Evolutionary conservation across 2,113 vertebrate species (phyloP).

Genomic region (Tachysurus fulvidraco): DNA sequence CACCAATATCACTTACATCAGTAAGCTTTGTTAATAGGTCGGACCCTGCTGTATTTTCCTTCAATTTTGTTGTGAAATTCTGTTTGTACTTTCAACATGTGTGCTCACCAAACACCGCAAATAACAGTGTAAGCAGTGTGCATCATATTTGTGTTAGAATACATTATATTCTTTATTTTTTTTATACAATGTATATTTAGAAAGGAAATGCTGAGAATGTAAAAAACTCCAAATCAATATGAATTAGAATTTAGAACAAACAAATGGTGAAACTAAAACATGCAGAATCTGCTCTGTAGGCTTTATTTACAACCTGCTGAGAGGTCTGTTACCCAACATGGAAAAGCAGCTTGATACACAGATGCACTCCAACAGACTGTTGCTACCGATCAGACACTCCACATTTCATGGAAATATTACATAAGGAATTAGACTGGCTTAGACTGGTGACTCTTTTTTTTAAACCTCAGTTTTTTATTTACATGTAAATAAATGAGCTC

Average conservation of each 20-base stretch:
- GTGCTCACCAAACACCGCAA: not conserved
- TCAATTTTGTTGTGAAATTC: not conserved
- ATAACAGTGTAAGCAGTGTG: not conserved
- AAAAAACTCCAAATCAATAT: not conserved
- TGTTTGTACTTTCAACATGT: not conserved
- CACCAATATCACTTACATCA: not conserved
- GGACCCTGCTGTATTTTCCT: not conserved
- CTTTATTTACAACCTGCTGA: slow-evolving; percentile 20
- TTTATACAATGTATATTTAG: not conserved
- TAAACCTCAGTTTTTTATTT: slow-evolving; percentile 18
- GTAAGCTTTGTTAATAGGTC: not conserved
- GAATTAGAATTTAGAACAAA: not conserved
- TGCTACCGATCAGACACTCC: slow-evolving; percentile 20
- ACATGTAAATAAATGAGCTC: not conserved
- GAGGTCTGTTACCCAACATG: slow-evolving; percentile 22
- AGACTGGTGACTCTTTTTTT: slow-evolving; percentile 3
- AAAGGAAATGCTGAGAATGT: not conserved
- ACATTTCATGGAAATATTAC: slow-evolving; percentile 42
- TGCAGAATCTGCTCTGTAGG: not conserved
- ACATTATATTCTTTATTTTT: not conserved
- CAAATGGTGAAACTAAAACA: slow-evolving; percentile 1
- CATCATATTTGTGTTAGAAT: not conserved
- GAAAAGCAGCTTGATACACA: slow-evolving; percentile 35
- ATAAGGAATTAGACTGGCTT: slow-evolving; percentile 21
- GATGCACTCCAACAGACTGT: slow-evolving; percentile 25